These are phyloP conservation scores for Drosophila siamana DNA, from an alignment of 2,888 invertebrate species.

Conservation along the genomic window DNA sequence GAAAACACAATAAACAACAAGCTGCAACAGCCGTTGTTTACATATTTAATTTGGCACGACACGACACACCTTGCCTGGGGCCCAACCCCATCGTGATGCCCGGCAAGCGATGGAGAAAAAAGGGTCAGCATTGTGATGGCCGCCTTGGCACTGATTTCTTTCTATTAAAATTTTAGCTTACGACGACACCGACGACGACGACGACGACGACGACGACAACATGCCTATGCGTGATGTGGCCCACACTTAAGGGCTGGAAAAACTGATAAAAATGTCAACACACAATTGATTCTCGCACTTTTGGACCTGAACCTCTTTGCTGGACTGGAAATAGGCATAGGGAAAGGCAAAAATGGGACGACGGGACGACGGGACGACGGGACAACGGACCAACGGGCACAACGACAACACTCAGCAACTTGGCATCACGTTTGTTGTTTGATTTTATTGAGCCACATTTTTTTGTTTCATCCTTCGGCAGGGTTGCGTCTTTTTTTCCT, in stretches of 20 bases:
- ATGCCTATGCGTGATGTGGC: conserved; percentile 62
- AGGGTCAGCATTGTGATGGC: conserved; percentile 67
- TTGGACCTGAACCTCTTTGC: conserved; percentile 14
- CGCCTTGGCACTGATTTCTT: conserved; percentile 70
- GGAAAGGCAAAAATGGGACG: conserved; percentile 5
- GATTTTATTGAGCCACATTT: conserved; percentile 79
- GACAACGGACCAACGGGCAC: too few species aligned
- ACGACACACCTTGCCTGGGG: conserved; percentile 57
- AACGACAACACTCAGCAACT: conserved; percentile 42
- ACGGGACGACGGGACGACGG: too few species aligned
- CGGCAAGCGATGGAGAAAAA: conserved; percentile 39
- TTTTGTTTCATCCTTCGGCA: conserved; percentile 47
- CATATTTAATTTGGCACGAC: conserved; percentile 70
- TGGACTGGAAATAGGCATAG: conserved; percentile 10
- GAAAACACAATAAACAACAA: conserved; percentile 44
- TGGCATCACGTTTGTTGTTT: conserved; percentile 75
- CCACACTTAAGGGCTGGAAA: conserved; percentile 32
- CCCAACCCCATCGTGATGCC: too few species aligned
- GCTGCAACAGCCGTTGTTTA: conserved; percentile 54
- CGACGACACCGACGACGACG: conserved; percentile 33
- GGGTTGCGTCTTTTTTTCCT: conserved; percentile 39
- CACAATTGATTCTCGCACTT: conserved; percentile 77
- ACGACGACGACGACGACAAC: conserved; percentile 37
- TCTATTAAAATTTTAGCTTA: conserved; percentile 67
- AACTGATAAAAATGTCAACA: conserved; percentile 80